Percentiles rank a stretch among this genome's conserved stretches.
Evolutionary conservation across 35 echinoderm and acorn worm species (phyloP).

Genomic region (Holothuria glaberrima): DNA sequence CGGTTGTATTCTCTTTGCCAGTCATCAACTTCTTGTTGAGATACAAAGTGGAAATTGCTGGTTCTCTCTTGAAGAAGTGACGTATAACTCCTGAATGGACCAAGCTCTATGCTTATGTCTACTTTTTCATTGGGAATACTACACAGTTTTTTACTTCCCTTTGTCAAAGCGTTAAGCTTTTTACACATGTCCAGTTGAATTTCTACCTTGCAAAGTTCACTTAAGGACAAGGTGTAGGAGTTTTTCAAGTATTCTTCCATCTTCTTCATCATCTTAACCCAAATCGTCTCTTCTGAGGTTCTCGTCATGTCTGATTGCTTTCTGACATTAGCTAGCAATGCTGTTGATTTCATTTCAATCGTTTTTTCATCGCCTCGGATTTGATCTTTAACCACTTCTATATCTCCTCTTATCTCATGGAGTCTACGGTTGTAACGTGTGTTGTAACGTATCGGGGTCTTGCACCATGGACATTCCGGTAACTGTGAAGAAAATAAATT

Average conservation of each 20-base stretch:
- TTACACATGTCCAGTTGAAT: not conserved
- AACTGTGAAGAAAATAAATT: slow-evolving; percentile 19
- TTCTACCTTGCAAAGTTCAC: not conserved
- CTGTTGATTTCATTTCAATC: not conserved
- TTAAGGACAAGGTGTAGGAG: not conserved
- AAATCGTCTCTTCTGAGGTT: not conserved
- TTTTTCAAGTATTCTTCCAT: not conserved
- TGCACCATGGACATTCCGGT: slow-evolving; percentile 73
- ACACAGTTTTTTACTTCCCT: not conserved
- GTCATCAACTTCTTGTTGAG: slow-evolving; percentile 4
- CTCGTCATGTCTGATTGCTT: too few relatives aligned
- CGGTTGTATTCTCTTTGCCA: slow-evolving; percentile 37
- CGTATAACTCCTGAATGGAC: not conserved
- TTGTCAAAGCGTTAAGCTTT: not conserved
- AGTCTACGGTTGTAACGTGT: slow-evolving; percentile 73
- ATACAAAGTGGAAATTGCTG: not conserved
- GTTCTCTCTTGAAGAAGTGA: not conserved
- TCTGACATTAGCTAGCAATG: not conserved
- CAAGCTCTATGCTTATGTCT: not conserved
- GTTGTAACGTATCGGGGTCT: slow-evolving; percentile 76
- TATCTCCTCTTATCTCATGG: slow-evolving; percentile 63
- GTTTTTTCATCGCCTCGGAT: slow-evolving; percentile 22
- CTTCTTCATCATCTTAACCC: not conserved
- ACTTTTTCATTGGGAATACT: not conserved
- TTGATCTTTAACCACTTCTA: slow-evolving; percentile 74